Conservation (phyloP, 2,888 invertebrate species). For the Antheraea assamensis region DNA sequence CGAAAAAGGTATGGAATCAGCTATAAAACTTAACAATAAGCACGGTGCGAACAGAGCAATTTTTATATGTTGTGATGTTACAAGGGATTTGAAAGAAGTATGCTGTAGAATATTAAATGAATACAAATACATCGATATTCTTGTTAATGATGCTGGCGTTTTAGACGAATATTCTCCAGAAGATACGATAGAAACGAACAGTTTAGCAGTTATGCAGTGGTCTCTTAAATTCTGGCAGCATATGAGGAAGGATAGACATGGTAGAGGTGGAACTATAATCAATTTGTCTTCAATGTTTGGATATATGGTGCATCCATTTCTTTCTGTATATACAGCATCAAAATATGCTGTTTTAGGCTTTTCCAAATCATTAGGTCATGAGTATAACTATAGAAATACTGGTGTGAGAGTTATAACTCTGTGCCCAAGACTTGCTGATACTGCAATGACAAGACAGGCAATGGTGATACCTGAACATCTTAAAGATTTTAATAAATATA, state of each 20-base stretch:
- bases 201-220: slow-evolving; percentile 47
- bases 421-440: slow-evolving; percentile 75
- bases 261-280: slow-evolving; percentile 82
- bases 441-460: slow-evolving; percentile 38
- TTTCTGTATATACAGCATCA: slow-evolving; percentile 59
- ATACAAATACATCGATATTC: slow-evolving; percentile 57
- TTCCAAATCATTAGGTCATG: slow-evolving; percentile 31
- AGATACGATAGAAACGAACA: slow-evolving; percentile 52
- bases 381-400: slow-evolving; percentile 59
- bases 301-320: slow-evolving; percentile 62
- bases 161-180: slow-evolving; percentile 35
- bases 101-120: slow-evolving; percentile 44
- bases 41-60: slow-evolving; percentile 64
- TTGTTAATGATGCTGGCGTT: slow-evolving; percentile 69
- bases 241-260: slow-evolving; percentile 78
- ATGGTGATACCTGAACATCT: slow-evolving; percentile 22
- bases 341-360: slow-evolving; percentile 72
- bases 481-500: slow-evolving; percentile 25
- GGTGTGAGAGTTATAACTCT: slow-evolving; percentile 71
- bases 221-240: slow-evolving; percentile 75
- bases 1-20: slow-evolving; percentile 51
- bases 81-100: slow-evolving; percentile 61
- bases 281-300: slow-evolving; percentile 84
- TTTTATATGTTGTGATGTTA: slow-evolving; percentile 76
- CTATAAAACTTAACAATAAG: slow-evolving; percentile 55